Conservation (phyloP, 2,113 vertebrate genomes). For the Microcebus tavaratra region DNA sequence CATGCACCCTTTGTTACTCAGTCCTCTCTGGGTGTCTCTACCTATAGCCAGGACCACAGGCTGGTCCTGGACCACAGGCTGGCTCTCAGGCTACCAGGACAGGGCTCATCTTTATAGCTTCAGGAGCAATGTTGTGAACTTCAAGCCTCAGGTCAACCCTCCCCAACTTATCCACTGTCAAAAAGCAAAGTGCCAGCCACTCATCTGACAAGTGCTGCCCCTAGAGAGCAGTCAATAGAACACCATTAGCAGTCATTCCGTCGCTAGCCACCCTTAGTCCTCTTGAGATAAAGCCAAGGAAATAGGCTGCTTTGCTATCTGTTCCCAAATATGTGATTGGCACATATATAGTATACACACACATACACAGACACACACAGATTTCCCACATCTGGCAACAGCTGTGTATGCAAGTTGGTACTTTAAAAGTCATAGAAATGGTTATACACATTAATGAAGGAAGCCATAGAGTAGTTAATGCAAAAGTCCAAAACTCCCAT, state of each 20-base stretch:
- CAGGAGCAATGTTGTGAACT: background rate
- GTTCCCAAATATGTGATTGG: background rate
- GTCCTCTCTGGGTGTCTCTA: background rate
- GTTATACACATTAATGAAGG: background rate
- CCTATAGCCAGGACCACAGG: background rate
- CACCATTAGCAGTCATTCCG: background rate
- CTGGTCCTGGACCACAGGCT: background rate
- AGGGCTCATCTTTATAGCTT: too few relatives aligned
- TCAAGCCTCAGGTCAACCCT: background rate
- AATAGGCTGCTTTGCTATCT: background rate
- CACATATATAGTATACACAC: rapidly evolving
- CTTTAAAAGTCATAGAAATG: background rate
- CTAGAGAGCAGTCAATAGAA: background rate
- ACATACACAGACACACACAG: background rate
- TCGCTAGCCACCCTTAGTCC: background rate
- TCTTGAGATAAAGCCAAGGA: background rate
- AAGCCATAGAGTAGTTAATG: background rate
- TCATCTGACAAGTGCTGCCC: background rate
- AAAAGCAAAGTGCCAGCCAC: background rate
- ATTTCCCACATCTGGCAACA: background rate
- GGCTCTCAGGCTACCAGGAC: background rate
- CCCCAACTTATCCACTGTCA: background rate
- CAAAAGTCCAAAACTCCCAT: background rate
- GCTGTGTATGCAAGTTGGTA: background rate
- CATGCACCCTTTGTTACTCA: background rate